Evolutionary conservation across 1,140 invertebrate genomes (phyloP).

Genomic region (Pogonomyrmex californicus): DNA sequence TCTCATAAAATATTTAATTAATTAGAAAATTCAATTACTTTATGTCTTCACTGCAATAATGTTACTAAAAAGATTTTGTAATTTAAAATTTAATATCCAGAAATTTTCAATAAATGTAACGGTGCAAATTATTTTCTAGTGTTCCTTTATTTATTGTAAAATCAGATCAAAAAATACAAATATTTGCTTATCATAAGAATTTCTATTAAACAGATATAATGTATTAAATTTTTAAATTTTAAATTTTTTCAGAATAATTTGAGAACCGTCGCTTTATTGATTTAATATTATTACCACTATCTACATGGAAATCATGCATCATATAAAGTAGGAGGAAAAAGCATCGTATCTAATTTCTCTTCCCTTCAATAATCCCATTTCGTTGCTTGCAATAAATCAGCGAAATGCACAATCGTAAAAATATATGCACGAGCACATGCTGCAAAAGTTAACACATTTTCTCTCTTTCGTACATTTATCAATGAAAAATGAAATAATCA

Average conservation of each 20-base stretch:
- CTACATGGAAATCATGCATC: neutral
- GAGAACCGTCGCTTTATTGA: neutral
- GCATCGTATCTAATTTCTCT: conserved; percentile 46
- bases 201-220: neutral
- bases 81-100: neutral
- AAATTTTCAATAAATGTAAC: neutral
- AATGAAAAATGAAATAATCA: conserved; percentile 38
- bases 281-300: neutral
- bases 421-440: neutral
- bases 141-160: neutral
- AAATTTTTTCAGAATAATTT: neutral
- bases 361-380: conserved; percentile 39
- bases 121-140: neutral
- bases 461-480: neutral
- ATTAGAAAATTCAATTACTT: neutral
- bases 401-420: conserved; percentile 13
- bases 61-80: neutral
- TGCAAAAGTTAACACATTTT: neutral
- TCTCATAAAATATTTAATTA: neutral
- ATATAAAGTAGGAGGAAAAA: conserved; percentile 13
- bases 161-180: neutral
- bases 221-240: neutral
- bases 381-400: conserved; percentile 39
- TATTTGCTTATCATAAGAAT: neutral
- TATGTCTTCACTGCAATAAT: neutral